Evolutionary conservation across 2,113 vertebrate species (phyloP).

Genomic region (Oryzias curvinotus): DNA sequence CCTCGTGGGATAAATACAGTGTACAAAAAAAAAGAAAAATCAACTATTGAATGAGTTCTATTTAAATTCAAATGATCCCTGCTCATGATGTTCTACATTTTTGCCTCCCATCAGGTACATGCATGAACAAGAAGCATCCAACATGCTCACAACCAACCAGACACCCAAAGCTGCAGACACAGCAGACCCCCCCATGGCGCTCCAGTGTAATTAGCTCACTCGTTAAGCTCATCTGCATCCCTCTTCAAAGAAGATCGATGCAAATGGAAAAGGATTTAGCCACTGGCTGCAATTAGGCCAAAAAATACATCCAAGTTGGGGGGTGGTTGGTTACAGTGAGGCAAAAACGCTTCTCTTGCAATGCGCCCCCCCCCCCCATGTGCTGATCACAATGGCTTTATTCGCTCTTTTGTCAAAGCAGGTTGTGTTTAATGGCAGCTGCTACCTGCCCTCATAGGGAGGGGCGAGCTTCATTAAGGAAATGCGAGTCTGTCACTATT

Average conservation of each 20-base stretch:
- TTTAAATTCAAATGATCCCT: no score
- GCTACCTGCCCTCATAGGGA: constrained; percentile 16
- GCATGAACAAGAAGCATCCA: constrained; percentile 13
- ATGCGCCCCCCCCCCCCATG: background rate
- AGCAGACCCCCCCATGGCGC: constrained; percentile 49
- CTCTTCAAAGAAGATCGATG: constrained; percentile 79
- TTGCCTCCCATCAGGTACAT: constrained; percentile 2
- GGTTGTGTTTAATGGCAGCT: constrained; percentile 34
- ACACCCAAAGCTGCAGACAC: constrained; percentile 32
- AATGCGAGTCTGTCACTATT: constrained; percentile 8
- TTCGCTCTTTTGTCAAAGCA: constrained; percentile 38
- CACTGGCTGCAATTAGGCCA: constrained; percentile 71
- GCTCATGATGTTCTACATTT: no score
- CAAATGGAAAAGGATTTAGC: constrained; percentile 76
- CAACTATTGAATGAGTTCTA: no score
- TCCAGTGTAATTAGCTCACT: constrained; percentile 75
- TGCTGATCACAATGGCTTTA: constrained; percentile 21
- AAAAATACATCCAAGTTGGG: constrained; percentile 45
- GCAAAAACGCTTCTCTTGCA: constrained; percentile 41
- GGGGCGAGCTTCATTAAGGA: constrained; percentile 26
- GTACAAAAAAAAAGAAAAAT: no score
- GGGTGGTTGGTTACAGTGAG: constrained; percentile 40
- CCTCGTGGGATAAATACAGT: no score
- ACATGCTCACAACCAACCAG: constrained; percentile 7
- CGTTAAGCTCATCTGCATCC: constrained; percentile 79